Base-by-base conservation (phyloP, 2,113 vertebrate species). In the rat (Rattus norvegicus) region DNA sequence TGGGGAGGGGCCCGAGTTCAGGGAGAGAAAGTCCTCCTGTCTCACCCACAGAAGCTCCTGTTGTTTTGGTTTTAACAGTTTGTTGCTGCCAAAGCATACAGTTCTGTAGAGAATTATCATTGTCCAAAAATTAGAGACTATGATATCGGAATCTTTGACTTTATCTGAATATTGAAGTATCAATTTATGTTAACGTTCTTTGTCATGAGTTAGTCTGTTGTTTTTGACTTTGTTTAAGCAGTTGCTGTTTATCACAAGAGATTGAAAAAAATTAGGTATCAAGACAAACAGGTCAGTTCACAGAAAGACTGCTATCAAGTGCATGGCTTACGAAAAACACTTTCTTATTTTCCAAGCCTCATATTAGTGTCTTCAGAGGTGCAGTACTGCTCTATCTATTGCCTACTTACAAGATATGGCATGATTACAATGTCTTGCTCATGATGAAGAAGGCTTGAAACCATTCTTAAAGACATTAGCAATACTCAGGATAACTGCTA, bases 361-460 rank as follows among this genome's bases (percentile, higher is more conserved):
- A 59, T 97, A 86, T 92, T 90, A 88, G 79, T 94, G 76, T 92
- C 49, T 93, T 95, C 59, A 65, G 77, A 70, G 56, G 90, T 77
- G 81, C 9, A 87, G 77, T 26, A 84, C 91, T 22, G n/a, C 91
- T 93, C 28, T 91, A 92, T 61, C 61, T 63, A 93, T 79, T 59
- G 56, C 63, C 81, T 87, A 26, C 61, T n/a, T 73, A 7, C 8
- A 85, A 39, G 4, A 92, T 85, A 85, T 79, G 95, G 30, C 61
- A 90, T 9, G 16, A 88, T 81, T 79, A 92, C 20, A 47, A 10
- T 69, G n/a, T 91, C 67, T 87, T 16, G 13, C n/a, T 86, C 69
- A 76, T 52, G 56, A 65, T 36, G 77, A 75, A 95, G 36, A 19
- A 72, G 28, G 63, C 94, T 97, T 97, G 90, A 97, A 97, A 92